Base-by-base conservation (phyloP, 1,140 invertebrate genomes). In the Drosophila aff. region DNA sequence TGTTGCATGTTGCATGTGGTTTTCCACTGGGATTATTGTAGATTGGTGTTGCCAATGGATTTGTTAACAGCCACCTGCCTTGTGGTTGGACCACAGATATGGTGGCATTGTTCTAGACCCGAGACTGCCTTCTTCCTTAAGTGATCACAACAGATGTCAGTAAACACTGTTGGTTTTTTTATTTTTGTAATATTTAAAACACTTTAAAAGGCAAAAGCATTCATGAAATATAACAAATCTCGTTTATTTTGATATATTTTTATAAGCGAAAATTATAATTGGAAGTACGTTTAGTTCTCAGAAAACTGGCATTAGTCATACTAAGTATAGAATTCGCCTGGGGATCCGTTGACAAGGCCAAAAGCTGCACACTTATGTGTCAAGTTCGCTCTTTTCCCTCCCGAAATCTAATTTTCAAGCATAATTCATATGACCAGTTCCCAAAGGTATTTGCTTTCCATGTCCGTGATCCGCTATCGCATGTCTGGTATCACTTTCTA, bases 401-500 rank as follows among this genome's bases (percentile, higher is more conserved):
- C 21, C 1, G 2, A 55, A 40, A 40, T 38, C 16, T 16, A 3
- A 53, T 4, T 28, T 28, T 8, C 5, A 33, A 23, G 23, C 21
- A 11, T 16, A 38, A 33, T 28, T 0, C 28, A 31, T 18, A 26
- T 72, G 50, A 13, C 9, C 23, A 43, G 68, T 73, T 73, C 71
- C 71, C 71, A 73, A 73, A 73, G 67, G 71, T 73, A 73, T 73
- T 72, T 53, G 38, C 66, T 73, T 73, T 43, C 69, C 69, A 49
- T 69, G 65, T 72, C 44, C 65, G 46, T 36, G 67, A 43, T 50
- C 36, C 40, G 52, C 69, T 72, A 73, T 73, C 69, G 69, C 69
- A 73, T 73, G 53, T 73, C 66, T 72, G 38, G 69, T 72, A 73
- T 73, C 69, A 71, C 66, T 73, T 73, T 73, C 69, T 53, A 73